Conservation (phyloP, 2,888 invertebrate genomes). For the Diarsia rubi region DNA sequence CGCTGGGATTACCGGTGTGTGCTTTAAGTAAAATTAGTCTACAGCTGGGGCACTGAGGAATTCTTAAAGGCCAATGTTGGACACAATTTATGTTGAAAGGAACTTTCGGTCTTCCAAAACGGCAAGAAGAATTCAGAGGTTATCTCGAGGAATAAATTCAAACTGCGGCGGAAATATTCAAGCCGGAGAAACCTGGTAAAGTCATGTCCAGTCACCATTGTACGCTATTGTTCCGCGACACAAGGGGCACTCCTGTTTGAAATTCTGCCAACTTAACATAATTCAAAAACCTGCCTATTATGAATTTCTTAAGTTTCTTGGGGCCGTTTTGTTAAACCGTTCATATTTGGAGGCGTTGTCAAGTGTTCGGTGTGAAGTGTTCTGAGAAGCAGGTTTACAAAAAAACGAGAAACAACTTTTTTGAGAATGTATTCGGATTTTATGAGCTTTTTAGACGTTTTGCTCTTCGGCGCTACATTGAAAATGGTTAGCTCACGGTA, state of each 20-base stretch:
- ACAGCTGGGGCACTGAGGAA: constrained; percentile 28
- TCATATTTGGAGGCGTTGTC: constrained; percentile 39
- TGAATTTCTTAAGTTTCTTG: constrained; percentile 27
- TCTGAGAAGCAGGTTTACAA: constrained; percentile 7
- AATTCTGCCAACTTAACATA: constrained; percentile 56
- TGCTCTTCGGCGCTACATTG: neutral
- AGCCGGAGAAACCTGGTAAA: constrained; percentile 35
- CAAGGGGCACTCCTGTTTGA: constrained; percentile 46
- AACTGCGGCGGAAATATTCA: constrained; percentile 17
- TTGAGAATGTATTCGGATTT: neutral
- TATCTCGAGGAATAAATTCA: constrained; percentile 29
- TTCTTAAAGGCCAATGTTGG: constrained; percentile 22
- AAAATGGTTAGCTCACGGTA: neutral
- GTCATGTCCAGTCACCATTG: constrained; percentile 56
- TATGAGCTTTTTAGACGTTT: neutral
- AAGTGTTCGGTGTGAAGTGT: constrained; percentile 40
- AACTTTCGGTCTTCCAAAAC: constrained; percentile 10
- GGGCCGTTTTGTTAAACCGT: constrained; percentile 17
- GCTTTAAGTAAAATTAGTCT: constrained; percentile 52
- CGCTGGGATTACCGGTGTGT: constrained; percentile 37
- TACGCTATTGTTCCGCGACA: constrained; percentile 42
- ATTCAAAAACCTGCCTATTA: constrained; percentile 41
- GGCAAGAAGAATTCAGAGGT: constrained; percentile 12
- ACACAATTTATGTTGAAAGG: constrained; percentile 31
- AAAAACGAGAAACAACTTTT: neutral